Base-by-base conservation (phyloP, 2,113 vertebrate genomes). In the Strigops habroptila region DNA sequence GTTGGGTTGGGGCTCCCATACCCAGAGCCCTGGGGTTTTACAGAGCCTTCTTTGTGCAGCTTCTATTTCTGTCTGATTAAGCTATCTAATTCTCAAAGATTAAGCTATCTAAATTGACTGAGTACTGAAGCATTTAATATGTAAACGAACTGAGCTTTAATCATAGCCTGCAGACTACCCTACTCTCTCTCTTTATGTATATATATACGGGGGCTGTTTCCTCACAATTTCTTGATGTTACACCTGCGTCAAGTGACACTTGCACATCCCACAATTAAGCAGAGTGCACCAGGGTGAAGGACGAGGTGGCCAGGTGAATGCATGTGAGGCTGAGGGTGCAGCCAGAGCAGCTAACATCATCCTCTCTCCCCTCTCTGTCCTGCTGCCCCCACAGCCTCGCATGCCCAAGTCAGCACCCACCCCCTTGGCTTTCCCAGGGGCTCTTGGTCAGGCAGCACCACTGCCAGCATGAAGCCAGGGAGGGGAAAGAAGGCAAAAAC, bases 41-140 rank as follows among this genome's bases (percentile, higher is more conserved):
- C 68, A 69, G 73, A 90, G 48, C 48, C 71, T 82, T 71, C 79
- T 94, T 60, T 95, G 82, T 79, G 51, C 51, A 70, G 79, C 52
- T 91, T 83, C 93, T 96, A 83, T 93, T 96, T 92, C 87, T 91
- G 91, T 90, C 92, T 86, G 68, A 94, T 90, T 88, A 91, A 95
- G 90, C 86, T 90, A 90, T 88, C 88, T 95, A 92, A 89, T 94
- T 92, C 90, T 85, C 71, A 79, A 55, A 94, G 90, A 89, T 88
- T 90, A 93, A 93, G 90, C 73, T 93, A 83, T 93, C 88, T 93
- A 86, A 94, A 94, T 69, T 62, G 90, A 86, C 77, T 88, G 68
- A 60, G 46, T 73, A 86, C 51, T 64, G 79, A 86, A 90, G 82
- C 76, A 84, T 94, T 95, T 90, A 88, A 88, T 90, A 90, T 70